Conservation (phyloP, 2,888 invertebrate genomes). For the Drosophila sordidula region DNA sequence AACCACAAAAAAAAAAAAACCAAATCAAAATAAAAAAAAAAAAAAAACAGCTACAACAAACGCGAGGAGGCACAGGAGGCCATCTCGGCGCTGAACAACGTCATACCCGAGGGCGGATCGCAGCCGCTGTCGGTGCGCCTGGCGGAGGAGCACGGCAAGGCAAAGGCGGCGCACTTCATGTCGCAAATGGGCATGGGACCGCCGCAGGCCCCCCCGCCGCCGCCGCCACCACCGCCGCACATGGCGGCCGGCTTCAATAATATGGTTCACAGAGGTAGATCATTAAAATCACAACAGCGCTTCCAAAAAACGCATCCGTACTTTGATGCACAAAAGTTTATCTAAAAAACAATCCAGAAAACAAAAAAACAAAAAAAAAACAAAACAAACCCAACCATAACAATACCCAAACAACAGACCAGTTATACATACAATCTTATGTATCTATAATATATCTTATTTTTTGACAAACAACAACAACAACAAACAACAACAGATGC, state of each 20-base stretch:
- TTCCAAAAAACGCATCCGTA: conserved; percentile 85
- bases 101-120: conserved; percentile 92
- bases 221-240: conserved; percentile 67
- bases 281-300: conserved; percentile 84
- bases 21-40: not conserved
- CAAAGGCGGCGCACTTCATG: conserved; percentile 84
- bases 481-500: conserved; percentile 41
- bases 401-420: conserved; percentile 43
- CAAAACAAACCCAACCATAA: conserved; percentile 16
- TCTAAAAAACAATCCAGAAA: conserved; percentile 63
- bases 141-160: conserved; percentile 85
- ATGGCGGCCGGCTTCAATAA: conserved; percentile 81
- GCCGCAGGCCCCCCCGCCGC: conserved; percentile 70
- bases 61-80: conserved; percentile 96
- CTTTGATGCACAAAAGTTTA: conserved; percentile 83
- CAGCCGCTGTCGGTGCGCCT: conserved; percentile 92
- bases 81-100: conserved; percentile 93
- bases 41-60: conserved; percentile 90
- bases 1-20: not conserved
- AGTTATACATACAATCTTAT: conserved; percentile 49
- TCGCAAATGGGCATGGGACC: conserved; percentile 80
- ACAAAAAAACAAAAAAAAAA: conserved; percentile 27
- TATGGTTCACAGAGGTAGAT: conserved; percentile 86
- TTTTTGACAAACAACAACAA: conserved; percentile 43
- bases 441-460: conserved; percentile 33